These are phyloP conservation scores for Eristalis pertinax DNA, from an alignment of 2,888 invertebrate genomes.

Conservation along the genomic window DNA sequence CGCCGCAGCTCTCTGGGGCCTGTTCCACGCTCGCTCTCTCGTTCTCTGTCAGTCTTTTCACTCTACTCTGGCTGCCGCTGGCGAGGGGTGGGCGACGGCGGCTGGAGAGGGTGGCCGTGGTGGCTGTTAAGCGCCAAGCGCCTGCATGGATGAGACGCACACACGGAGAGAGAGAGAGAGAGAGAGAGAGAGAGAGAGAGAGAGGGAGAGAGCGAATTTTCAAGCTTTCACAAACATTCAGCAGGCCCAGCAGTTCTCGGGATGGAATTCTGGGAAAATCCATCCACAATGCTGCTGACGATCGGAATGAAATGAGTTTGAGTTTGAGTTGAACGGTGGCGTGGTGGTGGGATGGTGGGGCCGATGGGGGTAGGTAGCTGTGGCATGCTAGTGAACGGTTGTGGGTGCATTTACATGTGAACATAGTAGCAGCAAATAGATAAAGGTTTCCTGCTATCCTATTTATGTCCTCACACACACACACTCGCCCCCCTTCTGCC, in stretches of 20 bases:
- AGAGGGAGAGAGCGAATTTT: slow-evolving; percentile 42
- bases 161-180: neutral
- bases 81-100: too few species aligned
- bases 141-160: too few species aligned
- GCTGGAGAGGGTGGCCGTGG: too few species aligned
- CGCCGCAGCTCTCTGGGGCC: too few species aligned
- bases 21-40: too few species aligned
- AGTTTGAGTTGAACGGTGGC: neutral
- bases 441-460: slow-evolving; percentile 54
- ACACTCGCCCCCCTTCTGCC: too few species aligned
- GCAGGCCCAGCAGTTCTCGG: slow-evolving; percentile 47
- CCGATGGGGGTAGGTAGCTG: neutral
- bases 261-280: slow-evolving; percentile 44
- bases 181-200: slow-evolving; percentile 23
- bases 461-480: slow-evolving; percentile 35
- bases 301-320: neutral
- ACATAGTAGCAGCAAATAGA: slow-evolving; percentile 56
- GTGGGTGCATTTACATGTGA: slow-evolving; percentile 56
- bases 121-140: too few species aligned
- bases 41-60: too few species aligned
- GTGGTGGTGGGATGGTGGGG: neutral
- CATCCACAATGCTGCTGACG: slow-evolving; percentile 26
- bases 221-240: slow-evolving; percentile 63
- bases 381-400: neutral
- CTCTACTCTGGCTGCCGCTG: too few species aligned